Evolutionary conservation across 2,113 vertebrate genomes (phyloP).

Genomic region (Zosterops lateralis): DNA sequence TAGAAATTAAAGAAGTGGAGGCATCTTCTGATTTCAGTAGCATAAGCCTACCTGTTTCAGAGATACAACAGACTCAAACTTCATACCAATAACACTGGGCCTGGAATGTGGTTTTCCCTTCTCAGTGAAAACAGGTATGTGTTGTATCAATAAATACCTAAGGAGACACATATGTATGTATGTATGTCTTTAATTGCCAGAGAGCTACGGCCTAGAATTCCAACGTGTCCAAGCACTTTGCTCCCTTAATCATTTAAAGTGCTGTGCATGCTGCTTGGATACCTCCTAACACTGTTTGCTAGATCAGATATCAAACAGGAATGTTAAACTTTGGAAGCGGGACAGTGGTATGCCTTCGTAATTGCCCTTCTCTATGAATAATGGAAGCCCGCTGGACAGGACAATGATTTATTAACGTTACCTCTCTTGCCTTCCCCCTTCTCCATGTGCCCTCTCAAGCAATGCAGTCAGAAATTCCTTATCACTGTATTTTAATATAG

Average conservation of each 20-base stretch:
- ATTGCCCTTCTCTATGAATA: conserved; percentile 69
- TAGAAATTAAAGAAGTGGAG: background rate
- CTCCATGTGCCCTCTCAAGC: background rate
- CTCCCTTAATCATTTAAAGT: conserved; percentile 49
- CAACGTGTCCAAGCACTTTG: conserved; percentile 10
- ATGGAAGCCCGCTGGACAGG: conserved; percentile 60
- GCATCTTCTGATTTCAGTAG: background rate
- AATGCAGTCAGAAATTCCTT: background rate
- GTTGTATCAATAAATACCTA: background rate
- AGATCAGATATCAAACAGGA: conserved; percentile 64
- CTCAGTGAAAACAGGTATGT: background rate
- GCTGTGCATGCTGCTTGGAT: conserved; percentile 49
- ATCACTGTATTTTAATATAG: fast-evolving
- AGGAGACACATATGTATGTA: background rate
- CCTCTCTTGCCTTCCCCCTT: background rate
- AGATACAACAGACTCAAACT: background rate
- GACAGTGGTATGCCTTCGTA: conserved; percentile 63
- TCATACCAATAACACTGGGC: background rate
- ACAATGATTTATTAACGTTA: conserved; percentile 55
- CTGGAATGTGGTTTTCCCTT: background rate
- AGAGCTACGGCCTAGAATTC: conserved; percentile 1
- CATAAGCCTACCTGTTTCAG: background rate
- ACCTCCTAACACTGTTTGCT: conserved; percentile 68
- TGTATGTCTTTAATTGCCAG: conserved; percentile 8
- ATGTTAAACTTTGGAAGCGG: conserved; percentile 64